Evolutionary conservation across 1,140 invertebrate genomes (phyloP).

Genomic region (Solenopsis fugax): DNA sequence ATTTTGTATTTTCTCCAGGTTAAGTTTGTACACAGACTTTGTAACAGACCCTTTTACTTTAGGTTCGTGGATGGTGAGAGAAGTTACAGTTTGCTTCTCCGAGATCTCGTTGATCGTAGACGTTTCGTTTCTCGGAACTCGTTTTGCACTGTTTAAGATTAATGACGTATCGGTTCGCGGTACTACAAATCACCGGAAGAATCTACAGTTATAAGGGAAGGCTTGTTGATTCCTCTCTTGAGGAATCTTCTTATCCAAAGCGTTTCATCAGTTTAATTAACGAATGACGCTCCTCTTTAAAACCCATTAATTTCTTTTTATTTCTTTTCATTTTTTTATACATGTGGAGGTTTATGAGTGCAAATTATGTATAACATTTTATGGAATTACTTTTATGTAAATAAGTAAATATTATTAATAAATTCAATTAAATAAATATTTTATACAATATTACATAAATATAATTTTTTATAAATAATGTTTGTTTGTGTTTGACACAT

Average conservation of each 20-base stretch:
- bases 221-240: background rate
- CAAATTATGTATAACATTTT: background rate
- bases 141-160: constrained; percentile 34
- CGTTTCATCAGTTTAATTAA: constrained; percentile 48
- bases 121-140: background rate
- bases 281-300: background rate
- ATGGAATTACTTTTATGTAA: background rate
- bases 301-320: constrained; percentile 4
- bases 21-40: background rate
- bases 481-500: no score
- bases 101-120: background rate
- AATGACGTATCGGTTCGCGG: constrained; percentile 22
- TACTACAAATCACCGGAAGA: constrained; percentile 14
- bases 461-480: background rate
- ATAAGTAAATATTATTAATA: background rate
- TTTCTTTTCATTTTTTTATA: constrained; percentile 10
- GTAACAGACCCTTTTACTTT: background rate
- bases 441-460: background rate
- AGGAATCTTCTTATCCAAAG: constrained; percentile 19
- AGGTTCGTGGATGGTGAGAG: background rate
- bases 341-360: background rate
- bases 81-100: constrained; percentile 3
- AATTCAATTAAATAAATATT: background rate
- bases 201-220: constrained; percentile 6
- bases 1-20: background rate